Conservation (phyloP, 2,113 vertebrate genomes). For the Pomatostomus ruficeps region DNA sequence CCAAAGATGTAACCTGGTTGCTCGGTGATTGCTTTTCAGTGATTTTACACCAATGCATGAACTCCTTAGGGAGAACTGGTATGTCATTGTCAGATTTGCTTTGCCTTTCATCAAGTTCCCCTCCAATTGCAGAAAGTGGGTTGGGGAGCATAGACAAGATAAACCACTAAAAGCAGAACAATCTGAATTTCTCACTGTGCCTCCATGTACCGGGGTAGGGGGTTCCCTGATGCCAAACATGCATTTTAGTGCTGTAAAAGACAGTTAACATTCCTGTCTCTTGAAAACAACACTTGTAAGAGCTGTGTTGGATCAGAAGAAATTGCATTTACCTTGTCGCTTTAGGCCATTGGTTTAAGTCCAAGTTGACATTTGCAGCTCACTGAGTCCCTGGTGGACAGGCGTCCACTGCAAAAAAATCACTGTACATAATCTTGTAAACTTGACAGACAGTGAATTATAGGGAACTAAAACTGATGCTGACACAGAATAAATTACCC, state of each 20-base stretch:
- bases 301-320: background rate
- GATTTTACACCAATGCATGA: slow-evolving; percentile 30
- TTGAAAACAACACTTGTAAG: slow-evolving; percentile 2
- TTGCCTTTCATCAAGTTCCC: background rate
- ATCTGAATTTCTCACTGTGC: background rate
- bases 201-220: background rate
- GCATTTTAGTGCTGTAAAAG: background rate
- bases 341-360: slow-evolving; percentile 44
- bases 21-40: slow-evolving; percentile 25
- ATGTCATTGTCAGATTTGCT: background rate
- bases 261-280: background rate
- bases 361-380: slow-evolving; percentile 27
- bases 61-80: background rate
- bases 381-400: background rate
- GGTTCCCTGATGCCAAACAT: background rate
- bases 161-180: background rate
- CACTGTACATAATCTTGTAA: background rate
- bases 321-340: slow-evolving; percentile 41
- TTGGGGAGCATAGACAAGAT: background rate
- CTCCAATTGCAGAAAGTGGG: background rate
- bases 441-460: background rate
- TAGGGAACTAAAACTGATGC: background rate
- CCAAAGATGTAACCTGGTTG: slow-evolving; percentile 5
- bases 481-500: background rate
- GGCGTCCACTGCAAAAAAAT: background rate